Conservation (phyloP, 2,797 vertebrate genomes). For the Eulemur coronatus region DNA sequence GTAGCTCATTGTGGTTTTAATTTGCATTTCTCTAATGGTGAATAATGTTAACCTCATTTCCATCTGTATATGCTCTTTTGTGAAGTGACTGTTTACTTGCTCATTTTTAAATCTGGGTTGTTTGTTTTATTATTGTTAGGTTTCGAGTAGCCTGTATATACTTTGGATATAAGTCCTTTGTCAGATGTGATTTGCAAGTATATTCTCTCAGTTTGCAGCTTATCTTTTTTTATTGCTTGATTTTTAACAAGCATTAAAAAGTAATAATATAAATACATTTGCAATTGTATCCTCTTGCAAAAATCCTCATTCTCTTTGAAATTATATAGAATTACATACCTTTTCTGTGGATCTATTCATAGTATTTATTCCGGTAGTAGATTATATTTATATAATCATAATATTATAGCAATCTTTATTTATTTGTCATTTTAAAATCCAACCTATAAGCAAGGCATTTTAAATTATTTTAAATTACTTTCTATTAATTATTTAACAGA, state of each 20-base stretch:
- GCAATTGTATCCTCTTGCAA: neutral
- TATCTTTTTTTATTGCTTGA: neutral
- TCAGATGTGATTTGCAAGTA: neutral
- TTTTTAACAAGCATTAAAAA: neutral
- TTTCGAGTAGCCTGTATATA: neutral
- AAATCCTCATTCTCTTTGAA: neutral
- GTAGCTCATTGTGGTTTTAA: neutral
- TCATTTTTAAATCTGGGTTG: neutral
- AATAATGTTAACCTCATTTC: neutral
- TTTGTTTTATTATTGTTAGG: neutral
- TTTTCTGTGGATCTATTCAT: neutral
- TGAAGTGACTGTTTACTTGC: neutral
- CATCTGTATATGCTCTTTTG: neutral
- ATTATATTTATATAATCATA: neutral
- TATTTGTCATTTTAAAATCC: neutral
- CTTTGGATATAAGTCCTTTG: neutral
- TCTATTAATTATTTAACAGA: neutral
- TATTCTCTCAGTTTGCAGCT: neutral
- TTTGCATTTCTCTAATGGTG: neutral
- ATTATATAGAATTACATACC: neutral
- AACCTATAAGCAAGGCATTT: neutral
- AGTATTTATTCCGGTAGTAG: neutral
- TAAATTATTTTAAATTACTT: neutral
- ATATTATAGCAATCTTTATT: neutral
- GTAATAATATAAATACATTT: neutral